Evolutionary conservation across 2,888 invertebrate genomes (phyloP), one percentile per base, ranked within the genome.

Genomic region (Pristionchus exspectatus): DNA sequence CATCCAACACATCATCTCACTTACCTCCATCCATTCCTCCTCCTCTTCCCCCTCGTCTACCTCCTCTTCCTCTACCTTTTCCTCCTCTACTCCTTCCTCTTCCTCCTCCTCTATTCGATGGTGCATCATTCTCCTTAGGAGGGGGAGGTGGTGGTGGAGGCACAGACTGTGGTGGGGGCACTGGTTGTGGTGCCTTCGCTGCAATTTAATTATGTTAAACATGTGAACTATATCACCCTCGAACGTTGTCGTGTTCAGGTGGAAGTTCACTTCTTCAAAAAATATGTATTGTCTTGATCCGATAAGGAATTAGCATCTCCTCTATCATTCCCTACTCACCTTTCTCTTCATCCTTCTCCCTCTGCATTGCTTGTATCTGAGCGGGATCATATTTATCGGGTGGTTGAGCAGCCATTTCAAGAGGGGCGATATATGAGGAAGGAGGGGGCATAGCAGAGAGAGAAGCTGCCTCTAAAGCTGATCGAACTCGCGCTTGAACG

Each of bases 401-500:
- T 24, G 54, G 87, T 14, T 2, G 50, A 10, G 50, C n/a, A 33
- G 81, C 50, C 81, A 81, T 27, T 16, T 85, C 84, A 14, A 63
- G 56, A 59, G 84, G 84, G 56, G 84, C 84, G 59, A 85, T 10
- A 24, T 85, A 85, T 30, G 84, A 56, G 33, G 56, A 12, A 14
- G 84, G 84, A 56, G 84, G 84, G 18, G 84, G 84, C 56, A 85
- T 59, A 5, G 56, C 59, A n/a, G 33, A 59, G 30, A 85, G 12
- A 1, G 30, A 30, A 21, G 84, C 84, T 50, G 56, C 59, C 59
- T 85, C 84, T 3, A 85, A 33, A 2, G 59, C 84, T 2, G 84
- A 85, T 27, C 84, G 84, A 24, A 85, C 84, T 24, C 84, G 56
- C 4, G 84, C 84, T 85, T 85, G 84, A 59, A 85, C 84, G 21